Percentiles rank a stretch among this genome's conserved stretches.
phyloP scores from a whole-genome alignment of 2,113 vertebrate genomes.

The Triplophysa tibetana region DNA sequence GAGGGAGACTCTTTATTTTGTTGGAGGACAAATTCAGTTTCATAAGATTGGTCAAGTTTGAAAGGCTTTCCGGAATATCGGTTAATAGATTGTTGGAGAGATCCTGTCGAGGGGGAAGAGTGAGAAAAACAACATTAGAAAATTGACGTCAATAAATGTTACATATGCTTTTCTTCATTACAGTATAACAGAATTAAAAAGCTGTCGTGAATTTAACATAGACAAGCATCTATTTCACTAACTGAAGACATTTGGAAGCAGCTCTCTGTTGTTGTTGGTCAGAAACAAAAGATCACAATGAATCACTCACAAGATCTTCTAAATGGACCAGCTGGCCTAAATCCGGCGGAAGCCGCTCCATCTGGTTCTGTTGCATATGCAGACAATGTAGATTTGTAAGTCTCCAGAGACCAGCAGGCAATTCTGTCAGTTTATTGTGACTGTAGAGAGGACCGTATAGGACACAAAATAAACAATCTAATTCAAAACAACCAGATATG shows the following conservation, averaged over 20 bases:
- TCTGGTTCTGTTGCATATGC: constrained; percentile 85
- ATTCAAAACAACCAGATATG: background rate
- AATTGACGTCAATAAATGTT: background rate
- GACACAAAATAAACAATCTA: background rate
- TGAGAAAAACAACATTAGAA: background rate
- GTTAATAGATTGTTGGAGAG: constrained; percentile 84
- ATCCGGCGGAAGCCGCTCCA: constrained; percentile 78
- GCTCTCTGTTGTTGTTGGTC: background rate
- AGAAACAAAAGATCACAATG: background rate
- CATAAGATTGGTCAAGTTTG: constrained; percentile 74
- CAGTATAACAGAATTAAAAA: background rate
- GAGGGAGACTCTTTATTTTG: constrained; percentile 81
- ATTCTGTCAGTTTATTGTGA: constrained; percentile 84
- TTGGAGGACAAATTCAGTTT: constrained; percentile 84
- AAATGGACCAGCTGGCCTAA: constrained; percentile 81
- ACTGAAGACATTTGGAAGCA: background rate
- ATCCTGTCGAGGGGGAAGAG: constrained; percentile 74
- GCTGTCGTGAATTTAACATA: background rate
- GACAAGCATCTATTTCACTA: background rate
- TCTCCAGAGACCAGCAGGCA: constrained; percentile 79
- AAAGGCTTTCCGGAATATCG: constrained; percentile 78
- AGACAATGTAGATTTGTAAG: constrained; percentile 81
- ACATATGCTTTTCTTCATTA: background rate
- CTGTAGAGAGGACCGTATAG: constrained; percentile 65
- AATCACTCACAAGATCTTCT: constrained; percentile 83